These are phyloP conservation scores for Melieria picta DNA, from an alignment of 2,888 invertebrate genomes.

Conservation along the genomic window DNA sequence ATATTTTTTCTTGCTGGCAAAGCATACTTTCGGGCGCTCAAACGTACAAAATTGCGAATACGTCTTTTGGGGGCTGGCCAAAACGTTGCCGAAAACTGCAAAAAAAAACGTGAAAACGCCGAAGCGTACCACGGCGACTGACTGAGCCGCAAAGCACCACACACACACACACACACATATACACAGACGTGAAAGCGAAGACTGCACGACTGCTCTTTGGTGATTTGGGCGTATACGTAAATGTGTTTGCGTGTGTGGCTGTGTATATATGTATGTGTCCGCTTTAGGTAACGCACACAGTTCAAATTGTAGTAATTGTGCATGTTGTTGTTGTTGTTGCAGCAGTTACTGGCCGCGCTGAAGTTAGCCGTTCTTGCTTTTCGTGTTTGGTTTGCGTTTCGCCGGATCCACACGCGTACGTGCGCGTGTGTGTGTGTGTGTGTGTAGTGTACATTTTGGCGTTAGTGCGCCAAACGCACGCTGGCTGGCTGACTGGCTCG, in stretches of 20 bases:
- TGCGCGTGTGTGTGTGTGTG: neutral
- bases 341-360: neutral
- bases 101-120: neutral
- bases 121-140: neutral
- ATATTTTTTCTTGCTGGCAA: neutral
- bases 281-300: constrained; percentile 43
- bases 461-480: constrained; percentile 5
- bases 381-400: neutral
- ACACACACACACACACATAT: neutral
- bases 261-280: neutral
- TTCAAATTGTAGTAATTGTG: constrained; percentile 59
- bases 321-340: constrained; percentile 42
- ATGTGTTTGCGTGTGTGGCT: neutral
- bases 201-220: constrained; percentile 55
- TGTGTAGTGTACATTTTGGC: constrained; percentile 32
- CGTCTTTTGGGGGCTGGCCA: neutral
- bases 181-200: neutral
- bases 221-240: constrained; percentile 48
- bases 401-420: neutral
- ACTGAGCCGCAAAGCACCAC: neutral
- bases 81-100: neutral
- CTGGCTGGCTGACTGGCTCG: neutral
- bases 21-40: constrained; percentile 25
- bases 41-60: constrained; percentile 16
- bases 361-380: neutral